Conservation (phyloP, 2,113 vertebrate species). For the Engraulis encrasicolus region DNA sequence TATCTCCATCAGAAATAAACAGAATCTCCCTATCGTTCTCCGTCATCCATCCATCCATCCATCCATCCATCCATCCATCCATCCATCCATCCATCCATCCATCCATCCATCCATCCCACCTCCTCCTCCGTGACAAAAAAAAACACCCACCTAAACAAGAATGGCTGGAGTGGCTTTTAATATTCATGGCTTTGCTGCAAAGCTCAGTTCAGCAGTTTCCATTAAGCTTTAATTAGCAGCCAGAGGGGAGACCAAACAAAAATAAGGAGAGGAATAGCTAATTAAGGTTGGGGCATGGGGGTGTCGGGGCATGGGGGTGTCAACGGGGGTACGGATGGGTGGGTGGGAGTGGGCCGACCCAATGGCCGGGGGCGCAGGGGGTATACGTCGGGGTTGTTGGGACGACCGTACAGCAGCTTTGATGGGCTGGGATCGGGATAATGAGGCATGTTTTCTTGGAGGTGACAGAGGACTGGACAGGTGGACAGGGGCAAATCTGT, state of each 20-base stretch:
- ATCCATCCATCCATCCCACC: constrained; percentile 61
- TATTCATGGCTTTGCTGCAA: constrained; percentile 99
- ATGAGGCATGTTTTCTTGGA: constrained; percentile 69
- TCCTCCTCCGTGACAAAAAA: too few relatives aligned
- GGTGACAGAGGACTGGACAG: not conserved
- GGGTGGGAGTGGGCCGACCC: not conserved
- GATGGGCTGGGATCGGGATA: constrained; percentile 82
- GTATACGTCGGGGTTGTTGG: too few relatives aligned
- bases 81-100: constrained; percentile 54
- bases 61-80: constrained; percentile 53
- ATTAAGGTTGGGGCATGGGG: constrained; percentile 86
- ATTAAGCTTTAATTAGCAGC: constrained; percentile 99
- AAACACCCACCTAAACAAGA: constrained; percentile 34
- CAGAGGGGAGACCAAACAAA: constrained; percentile 99
- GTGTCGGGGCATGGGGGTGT: not conserved
- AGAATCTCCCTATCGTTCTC: not conserved
- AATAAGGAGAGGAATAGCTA: constrained; percentile 99
- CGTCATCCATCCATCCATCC: constrained; percentile 58
- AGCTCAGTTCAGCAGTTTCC: constrained; percentile 99
- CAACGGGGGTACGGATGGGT: not conserved
- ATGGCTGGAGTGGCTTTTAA: constrained; percentile 90
- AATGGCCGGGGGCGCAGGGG: too few relatives aligned
- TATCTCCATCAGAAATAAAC: constrained; percentile 15
- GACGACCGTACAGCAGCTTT: not conserved
- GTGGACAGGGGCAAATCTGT: not conserved